Evolutionary conservation across 2,797 vertebrate species (phyloP).

Genomic region (Coracias cyanogaster): DNA sequence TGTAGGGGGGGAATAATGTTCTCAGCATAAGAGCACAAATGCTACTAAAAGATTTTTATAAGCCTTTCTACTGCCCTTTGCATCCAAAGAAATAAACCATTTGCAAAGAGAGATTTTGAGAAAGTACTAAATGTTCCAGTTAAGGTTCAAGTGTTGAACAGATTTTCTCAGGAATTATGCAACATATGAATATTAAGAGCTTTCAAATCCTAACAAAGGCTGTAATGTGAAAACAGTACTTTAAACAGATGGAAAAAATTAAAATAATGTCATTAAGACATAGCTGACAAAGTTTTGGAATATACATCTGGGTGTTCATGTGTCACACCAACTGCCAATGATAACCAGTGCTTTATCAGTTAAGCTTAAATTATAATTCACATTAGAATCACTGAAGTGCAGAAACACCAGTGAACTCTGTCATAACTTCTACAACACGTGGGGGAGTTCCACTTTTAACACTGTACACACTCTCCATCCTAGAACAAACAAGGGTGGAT

Average conservation of each 20-base stretch:
- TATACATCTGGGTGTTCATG: conserved; percentile 46
- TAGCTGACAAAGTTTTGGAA: conserved; percentile 33
- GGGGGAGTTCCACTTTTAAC: not conserved
- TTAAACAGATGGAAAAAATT: conserved; percentile 57
- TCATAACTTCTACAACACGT: not conserved
- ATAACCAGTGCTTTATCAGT: not conserved
- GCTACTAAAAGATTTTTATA: conserved; percentile 59
- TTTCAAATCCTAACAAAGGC: conserved; percentile 64
- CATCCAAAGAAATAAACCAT: conserved; percentile 56
- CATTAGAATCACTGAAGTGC: not conserved
- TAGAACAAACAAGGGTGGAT: not conserved
- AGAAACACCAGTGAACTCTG: not conserved
- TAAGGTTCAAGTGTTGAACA: conserved; percentile 69
- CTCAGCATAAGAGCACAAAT: conserved; percentile 44
- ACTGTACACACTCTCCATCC: not conserved
- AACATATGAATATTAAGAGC: conserved; percentile 72
- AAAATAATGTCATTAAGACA: not conserved
- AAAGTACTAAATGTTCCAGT: conserved; percentile 72
- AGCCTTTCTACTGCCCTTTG: conserved; percentile 57
- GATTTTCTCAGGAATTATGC: conserved; percentile 74
- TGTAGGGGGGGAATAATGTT: conserved; percentile 1
- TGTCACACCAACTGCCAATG: conserved; percentile 22
- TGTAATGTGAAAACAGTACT: conserved; percentile 59
- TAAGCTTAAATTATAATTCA: not conserved
- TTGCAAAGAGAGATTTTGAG: conserved; percentile 51